Evolutionary conservation across 2,797 vertebrate genomes (phyloP).

Genomic region (Selene dorsalis): DNA sequence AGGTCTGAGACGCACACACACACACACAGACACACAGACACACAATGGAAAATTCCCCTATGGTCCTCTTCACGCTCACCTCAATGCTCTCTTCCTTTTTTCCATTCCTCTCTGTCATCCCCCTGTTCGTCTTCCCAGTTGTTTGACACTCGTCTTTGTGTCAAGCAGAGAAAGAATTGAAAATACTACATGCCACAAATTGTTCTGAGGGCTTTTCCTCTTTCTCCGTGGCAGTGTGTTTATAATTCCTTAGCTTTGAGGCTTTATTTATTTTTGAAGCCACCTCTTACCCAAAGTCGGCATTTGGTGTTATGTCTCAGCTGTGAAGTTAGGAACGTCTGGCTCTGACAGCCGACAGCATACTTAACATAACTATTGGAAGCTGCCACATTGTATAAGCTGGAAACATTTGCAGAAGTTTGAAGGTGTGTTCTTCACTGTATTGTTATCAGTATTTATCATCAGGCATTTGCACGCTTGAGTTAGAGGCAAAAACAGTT

Average conservation of each 20-base stretch:
- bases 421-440: constrained; percentile 11
- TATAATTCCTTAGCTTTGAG: constrained; percentile 80
- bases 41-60: constrained; percentile 87
- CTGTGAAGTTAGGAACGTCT: constrained; percentile 63
- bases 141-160: constrained; percentile 93
- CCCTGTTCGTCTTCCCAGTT: constrained; percentile 73
- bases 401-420: constrained; percentile 58
- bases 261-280: constrained; percentile 82
- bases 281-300: constrained; percentile 66
- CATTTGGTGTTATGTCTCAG: constrained; percentile 80
- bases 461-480: constrained; percentile 52
- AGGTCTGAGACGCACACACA: no score
- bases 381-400: constrained; percentile 32
- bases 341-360: constrained; percentile 62
- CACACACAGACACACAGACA: constrained; percentile 42
- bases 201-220: constrained; percentile 69
- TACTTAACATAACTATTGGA: constrained; percentile 62
- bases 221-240: constrained; percentile 73
- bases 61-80: constrained; percentile 79
- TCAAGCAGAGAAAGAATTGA: constrained; percentile 82
- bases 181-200: constrained; percentile 83
- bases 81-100: constrained; percentile 68
- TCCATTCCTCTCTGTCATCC: constrained; percentile 76
- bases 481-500: neutral
- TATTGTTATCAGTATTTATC: constrained; percentile 12